Base-by-base conservation (phyloP, 2,113 vertebrate species). In the Syngnathus scovelli region DNA sequence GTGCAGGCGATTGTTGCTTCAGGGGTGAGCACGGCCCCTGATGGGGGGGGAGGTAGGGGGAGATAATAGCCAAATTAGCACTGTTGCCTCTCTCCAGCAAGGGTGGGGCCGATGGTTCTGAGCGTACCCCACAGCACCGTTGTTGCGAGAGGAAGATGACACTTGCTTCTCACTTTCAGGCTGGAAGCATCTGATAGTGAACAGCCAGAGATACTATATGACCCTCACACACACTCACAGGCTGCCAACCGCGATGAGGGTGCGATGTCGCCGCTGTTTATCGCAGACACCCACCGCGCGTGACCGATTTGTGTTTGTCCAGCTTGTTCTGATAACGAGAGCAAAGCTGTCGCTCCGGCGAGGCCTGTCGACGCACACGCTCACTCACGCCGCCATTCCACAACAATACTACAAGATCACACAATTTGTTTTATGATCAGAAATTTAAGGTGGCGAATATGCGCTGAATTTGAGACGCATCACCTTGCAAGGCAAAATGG, bases 141-240 rank as follows among this genome's bases (percentile, higher is more conserved):
- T 4, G 3, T 61, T 33, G 51, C 64, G 69, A 79, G 64, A 61
- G 55, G 21, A 19, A 72, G 67, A 77, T 77, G 81, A 79, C 82
- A 75, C 70, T 71, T 74, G 73, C 82, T 70, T 78, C 80, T 79
- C 78, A 83, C 83, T 85, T 71, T 84, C 75, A 67, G 67, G 61
- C 78, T 0, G 80, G 51, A 38, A 11, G 61, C 12, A 72, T 80
- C 77, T 75, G 78, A 67, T 71, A 79, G 67, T 56, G 33, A 70
- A 80, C 75, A 74, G 72, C 71, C 38, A 1, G 70, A 79, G 79
- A 87, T 83, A 51, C 69, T 83, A 43, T 70, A 86, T 61, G 80
- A 68, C 76, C 19, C 49, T 21, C 11, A 19, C 8, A 1, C 38
- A 16, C 58, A 10, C 27, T 33, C 59, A n/a, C 38, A 61, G 5